Evolutionary conservation across 2,797 vertebrate species (phyloP).

Genomic region (Triplophysa bombifrons): DNA sequence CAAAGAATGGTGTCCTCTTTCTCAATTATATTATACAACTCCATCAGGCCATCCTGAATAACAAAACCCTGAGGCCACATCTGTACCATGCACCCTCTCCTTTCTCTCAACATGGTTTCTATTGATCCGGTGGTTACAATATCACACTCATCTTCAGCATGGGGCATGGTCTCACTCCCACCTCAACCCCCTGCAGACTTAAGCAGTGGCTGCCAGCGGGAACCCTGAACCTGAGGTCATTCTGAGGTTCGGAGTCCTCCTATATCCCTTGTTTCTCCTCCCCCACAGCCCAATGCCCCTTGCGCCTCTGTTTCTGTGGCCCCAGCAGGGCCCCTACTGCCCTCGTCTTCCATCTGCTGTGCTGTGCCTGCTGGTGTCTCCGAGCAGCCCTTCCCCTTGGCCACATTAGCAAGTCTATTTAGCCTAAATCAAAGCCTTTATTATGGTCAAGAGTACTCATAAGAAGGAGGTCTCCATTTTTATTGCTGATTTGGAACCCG

Average conservation of each 20-base stretch:
- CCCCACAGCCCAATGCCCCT: conserved; percentile 41
- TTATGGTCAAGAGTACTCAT: conserved; percentile 8
- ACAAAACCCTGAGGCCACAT: conserved; percentile 46
- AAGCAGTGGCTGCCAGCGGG: conserved; percentile 55
- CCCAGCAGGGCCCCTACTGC: conserved; percentile 51
- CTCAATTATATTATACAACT: conserved; percentile 55
- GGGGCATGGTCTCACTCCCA: conserved; percentile 49
- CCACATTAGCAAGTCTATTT: conserved; percentile 65
- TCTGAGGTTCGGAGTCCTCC: conserved; percentile 45
- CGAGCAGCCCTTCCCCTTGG: conserved; percentile 42
- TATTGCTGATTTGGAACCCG: conserved; percentile 12
- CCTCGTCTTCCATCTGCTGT: conserved; percentile 62
- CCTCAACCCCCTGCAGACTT: conserved; percentile 47
- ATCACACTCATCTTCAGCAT: conserved; percentile 53
- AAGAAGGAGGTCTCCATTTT: conserved; percentile 19
- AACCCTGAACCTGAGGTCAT: conserved; percentile 54
- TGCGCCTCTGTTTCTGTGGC: conserved; percentile 46
- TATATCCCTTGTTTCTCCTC: conserved; percentile 33
- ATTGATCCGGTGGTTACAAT: conserved; percentile 54
- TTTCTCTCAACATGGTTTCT: conserved; percentile 54
- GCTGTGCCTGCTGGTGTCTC: conserved; percentile 45
- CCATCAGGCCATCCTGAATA: conserved; percentile 37
- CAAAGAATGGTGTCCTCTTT: conserved; percentile 38
- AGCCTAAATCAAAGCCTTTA: conserved; percentile 35
- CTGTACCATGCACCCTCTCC: conserved; percentile 46